Evolutionary conservation across 2,888 invertebrate species (phyloP).

Genomic region (Platypus cylindrus): DNA sequence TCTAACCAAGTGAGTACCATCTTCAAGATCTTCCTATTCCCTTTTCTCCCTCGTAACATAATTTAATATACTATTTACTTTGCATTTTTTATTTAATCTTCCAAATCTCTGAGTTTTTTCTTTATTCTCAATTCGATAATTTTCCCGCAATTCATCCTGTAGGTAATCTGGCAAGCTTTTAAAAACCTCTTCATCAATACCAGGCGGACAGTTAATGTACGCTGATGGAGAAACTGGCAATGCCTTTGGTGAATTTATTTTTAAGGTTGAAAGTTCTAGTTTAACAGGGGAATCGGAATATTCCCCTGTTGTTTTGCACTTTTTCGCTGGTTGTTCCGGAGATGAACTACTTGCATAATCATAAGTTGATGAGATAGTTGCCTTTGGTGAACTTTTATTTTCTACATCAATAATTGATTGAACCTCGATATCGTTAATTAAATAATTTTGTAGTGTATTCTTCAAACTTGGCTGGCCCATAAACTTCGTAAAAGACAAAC

Average conservation of each 20-base stretch:
- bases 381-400: not conserved
- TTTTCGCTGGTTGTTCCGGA: conserved; percentile 64
- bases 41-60: conserved; percentile 41
- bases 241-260: conserved; percentile 42
- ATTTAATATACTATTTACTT: conserved; percentile 51
- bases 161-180: conserved; percentile 57
- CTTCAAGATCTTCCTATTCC: not conserved
- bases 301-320: conserved; percentile 35
- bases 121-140: conserved; percentile 39
- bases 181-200: conserved; percentile 56
- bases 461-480: conserved; percentile 47
- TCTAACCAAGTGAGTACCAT: too few relatives aligned
- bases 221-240: conserved; percentile 35
- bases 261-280: conserved; percentile 51
- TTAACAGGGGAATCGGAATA: conserved; percentile 57
- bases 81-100: conserved; percentile 42
- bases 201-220: conserved; percentile 43
- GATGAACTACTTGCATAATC: conserved; percentile 41
- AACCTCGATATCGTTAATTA: conserved; percentile 49
- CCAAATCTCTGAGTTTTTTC: conserved; percentile 23
- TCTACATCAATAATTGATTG: conserved; percentile 4
- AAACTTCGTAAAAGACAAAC: conserved; percentile 73
- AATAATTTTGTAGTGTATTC: conserved; percentile 58
- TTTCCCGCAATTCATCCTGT: conserved; percentile 59
- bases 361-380: conserved; percentile 27